A percentile compares a stretch with the other conserved stretches of the same genome.
Evolutionary conservation across 2,113 vertebrate genomes (phyloP).

Genomic region (Phaethornis superciliosus): DNA sequence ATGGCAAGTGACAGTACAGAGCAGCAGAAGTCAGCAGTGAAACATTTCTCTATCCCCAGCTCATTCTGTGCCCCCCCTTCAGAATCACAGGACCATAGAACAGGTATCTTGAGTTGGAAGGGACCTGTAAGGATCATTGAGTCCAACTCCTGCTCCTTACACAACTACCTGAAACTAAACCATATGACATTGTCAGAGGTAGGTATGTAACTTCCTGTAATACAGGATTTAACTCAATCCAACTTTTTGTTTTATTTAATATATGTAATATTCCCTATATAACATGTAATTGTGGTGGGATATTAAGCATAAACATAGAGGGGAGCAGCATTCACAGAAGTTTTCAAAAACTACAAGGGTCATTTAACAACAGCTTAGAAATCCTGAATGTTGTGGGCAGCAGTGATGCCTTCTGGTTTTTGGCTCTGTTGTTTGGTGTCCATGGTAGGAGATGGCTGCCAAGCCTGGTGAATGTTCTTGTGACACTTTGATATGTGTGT

Average conservation of each 20-base stretch:
- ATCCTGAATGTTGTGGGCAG: not conserved
- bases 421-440: not conserved
- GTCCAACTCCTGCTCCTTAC: not conserved
- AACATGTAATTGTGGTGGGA: fast-evolving
- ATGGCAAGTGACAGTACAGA: not conserved
- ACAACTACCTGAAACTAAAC: not conserved
- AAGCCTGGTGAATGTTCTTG: not conserved
- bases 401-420: not conserved
- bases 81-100: not conserved
- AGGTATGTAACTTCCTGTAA: not conserved
- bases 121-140: not conserved
- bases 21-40: not conserved
- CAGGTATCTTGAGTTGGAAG: not conserved
- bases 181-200: fast-evolving
- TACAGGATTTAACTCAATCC: not conserved
- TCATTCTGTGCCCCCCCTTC: not conserved
- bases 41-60: not conserved
- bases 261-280: not conserved
- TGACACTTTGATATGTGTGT: not conserved
- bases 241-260: not conserved
- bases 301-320: not conserved
- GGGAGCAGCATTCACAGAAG: not conserved
- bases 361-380: not conserved
- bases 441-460: not conserved
- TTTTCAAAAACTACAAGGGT: not conserved